Evolutionary conservation across 2,797 vertebrate genomes (phyloP).

Genomic region (Botia kubotai): DNA sequence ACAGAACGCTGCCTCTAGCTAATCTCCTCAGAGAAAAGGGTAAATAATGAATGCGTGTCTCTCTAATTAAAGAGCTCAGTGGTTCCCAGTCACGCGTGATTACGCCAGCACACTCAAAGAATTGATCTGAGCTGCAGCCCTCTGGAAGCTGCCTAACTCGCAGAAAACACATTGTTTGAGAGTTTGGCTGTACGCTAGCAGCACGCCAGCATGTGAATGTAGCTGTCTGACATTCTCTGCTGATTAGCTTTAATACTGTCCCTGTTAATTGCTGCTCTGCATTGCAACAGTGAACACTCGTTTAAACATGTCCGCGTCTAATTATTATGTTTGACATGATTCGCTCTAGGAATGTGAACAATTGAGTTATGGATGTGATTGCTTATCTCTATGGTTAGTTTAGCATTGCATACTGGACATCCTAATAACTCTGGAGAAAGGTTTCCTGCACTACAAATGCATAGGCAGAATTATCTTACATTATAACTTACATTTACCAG

Average conservation of each 20-base stretch:
- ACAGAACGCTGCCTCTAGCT: neutral
- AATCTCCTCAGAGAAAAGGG: slow-evolving; percentile 68
- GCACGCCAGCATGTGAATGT: slow-evolving; percentile 35
- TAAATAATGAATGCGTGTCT: slow-evolving; percentile 71
- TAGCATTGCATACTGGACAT: too few relatives aligned
- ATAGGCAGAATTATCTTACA: too few relatives aligned
- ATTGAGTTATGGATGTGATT: too few relatives aligned
- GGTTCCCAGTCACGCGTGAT: slow-evolving; percentile 70
- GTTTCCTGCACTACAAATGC: too few relatives aligned
- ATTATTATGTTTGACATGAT: slow-evolving; percentile 5
- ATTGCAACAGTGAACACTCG: slow-evolving; percentile 34
- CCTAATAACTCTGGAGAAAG: too few relatives aligned
- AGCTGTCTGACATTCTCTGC: slow-evolving; percentile 45
- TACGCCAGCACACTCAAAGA: slow-evolving; percentile 68
- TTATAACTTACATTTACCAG: too few relatives aligned
- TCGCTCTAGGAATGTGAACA: too few relatives aligned
- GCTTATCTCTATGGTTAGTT: too few relatives aligned
- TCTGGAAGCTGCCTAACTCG: slow-evolving; percentile 17
- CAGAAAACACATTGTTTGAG: neutral
- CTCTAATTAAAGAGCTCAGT: slow-evolving; percentile 75
- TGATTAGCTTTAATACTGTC: slow-evolving; percentile 45
- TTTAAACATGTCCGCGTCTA: neutral
- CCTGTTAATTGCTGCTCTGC: slow-evolving; percentile 4
- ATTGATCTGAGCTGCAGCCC: slow-evolving; percentile 68
- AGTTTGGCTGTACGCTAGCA: slow-evolving; percentile 31